Base-by-base conservation (phyloP, 1,140 invertebrate species). In the Lucilia sericata region DNA sequence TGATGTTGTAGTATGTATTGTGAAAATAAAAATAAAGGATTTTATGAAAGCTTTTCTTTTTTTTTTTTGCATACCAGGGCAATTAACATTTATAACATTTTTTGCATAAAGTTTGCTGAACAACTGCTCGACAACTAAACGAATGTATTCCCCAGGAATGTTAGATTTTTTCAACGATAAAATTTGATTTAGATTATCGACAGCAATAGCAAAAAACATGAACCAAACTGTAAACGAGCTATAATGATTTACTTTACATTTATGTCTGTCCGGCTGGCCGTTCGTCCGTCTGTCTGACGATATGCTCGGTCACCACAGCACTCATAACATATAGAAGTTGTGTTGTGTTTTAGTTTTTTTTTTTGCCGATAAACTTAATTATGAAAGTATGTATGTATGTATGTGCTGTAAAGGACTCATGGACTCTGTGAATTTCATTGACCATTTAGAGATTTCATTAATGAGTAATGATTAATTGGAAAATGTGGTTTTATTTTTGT, bases 391-490 rank as follows among this genome's bases (percentile, higher is more conserved):
- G 5, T 2, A 49, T 12, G 5, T 2, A 49, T 49, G 49, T 49
- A 9, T 49, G 5, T 49, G 25, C 3, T 30, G 25, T 30, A 30
- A 30, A 30, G 25, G 25, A 30, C 25, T 30, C 25, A 30, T 30
- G 3, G 25, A 30, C 25, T 30, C 1, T 30, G 25, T 30, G 25
- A 30, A 3, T 30, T 30, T 30, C 25, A 30, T 36, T 75, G 74
- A 75, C 74, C 74, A 75, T 75, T 75, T 75, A 47, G 36, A 78
- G 36, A 47, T 78, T 78, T 49, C 36, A 78, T 78, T 78, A 78
- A 78, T 47, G 75, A 78, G 75, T 78, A 78, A 78, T 78, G 75
- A 78, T 78, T 78, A 78, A 78, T 78, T 78, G 75, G 75, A 78
- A 78, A 47, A n/a, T 78, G 75, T 78, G 75, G 75, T 78, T 78